Conservation (phyloP, 2,113 vertebrate genomes). For the Catharus bicknelli region DNA sequence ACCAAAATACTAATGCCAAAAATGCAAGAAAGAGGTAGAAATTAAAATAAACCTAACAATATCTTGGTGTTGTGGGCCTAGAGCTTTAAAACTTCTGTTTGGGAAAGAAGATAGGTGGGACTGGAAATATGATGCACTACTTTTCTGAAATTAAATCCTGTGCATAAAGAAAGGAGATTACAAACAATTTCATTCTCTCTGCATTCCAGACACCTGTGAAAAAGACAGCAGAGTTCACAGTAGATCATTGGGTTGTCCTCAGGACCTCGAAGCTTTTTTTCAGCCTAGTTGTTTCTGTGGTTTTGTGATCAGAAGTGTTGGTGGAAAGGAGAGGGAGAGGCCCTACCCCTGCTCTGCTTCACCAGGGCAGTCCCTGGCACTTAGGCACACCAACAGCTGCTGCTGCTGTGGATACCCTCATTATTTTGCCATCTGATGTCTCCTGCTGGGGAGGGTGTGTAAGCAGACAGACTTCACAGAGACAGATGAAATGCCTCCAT, state of each 20-base stretch:
- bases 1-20: neutral
- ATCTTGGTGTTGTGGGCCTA: neutral
- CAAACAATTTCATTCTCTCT: neutral
- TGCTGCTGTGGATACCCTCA: neutral
- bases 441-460: accelerated
- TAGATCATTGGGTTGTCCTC: neutral
- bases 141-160: neutral
- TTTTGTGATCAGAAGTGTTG: neutral
- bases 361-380: accelerated
- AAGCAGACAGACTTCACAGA: neutral
- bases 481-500: neutral
- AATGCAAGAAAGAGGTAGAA: neutral
- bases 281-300: neutral
- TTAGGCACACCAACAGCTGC: too few species aligned
- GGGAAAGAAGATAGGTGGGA: neutral
- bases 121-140: neutral
- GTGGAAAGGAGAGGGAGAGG: neutral
- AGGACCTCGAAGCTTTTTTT: neutral
- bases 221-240: neutral
- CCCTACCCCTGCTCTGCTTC: neutral
- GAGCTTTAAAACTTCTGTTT: neutral
- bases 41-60: neutral
- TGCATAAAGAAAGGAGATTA: neutral
- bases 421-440: neutral
- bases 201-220: neutral